Base-by-base conservation (phyloP, 1,140 invertebrate species). In the Papilio helenus region DNA sequence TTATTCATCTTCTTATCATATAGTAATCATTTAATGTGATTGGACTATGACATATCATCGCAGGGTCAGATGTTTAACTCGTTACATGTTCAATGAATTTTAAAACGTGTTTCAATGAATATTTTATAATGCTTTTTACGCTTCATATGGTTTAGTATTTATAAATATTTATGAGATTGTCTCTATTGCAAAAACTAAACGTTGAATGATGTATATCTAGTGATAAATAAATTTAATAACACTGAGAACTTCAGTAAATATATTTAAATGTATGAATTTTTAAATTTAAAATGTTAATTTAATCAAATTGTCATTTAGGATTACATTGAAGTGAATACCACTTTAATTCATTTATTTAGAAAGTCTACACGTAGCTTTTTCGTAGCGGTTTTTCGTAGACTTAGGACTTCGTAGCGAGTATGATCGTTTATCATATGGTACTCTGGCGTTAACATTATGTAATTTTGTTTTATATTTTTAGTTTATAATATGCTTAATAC, bases 1-100 rank as follows among this genome's bases (percentile, higher is more conserved):
- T 68, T 12, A 16, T 29, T 26, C 12, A 68, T 29, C 46, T 0
- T 14, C 9, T 10, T 61, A 2, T 26, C 58, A 26, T 16, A 61
- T 10, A 16, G 58, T 61, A 26, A 61, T 14, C 10, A 14, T 20
- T 39, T 8, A 58, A 23, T 58, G 20, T 23, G 2, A 23, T 39
- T 39, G 7, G 34, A 39, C 34, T 26, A 23, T 23, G 58, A 26
- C 23, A 68, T 61, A 61, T 61, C 26, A 65, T 26, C 12, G 26
- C 61, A 7, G 61, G 12, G 23, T 68, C 61, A 68, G 61, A 68
- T 34, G 61, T 68, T 68, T 14, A 68, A 68, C 61, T 29, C 26
- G 61, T 68, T 29, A 68, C 23, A 68, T 65, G 61, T 68, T 68
- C 61, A 68, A 68, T 68, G 61, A 68, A 68, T 68, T 68, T 68